phyloP scores from a whole-genome alignment of 2,797 vertebrate genomes.

The Crenuchus spilurus region DNA sequence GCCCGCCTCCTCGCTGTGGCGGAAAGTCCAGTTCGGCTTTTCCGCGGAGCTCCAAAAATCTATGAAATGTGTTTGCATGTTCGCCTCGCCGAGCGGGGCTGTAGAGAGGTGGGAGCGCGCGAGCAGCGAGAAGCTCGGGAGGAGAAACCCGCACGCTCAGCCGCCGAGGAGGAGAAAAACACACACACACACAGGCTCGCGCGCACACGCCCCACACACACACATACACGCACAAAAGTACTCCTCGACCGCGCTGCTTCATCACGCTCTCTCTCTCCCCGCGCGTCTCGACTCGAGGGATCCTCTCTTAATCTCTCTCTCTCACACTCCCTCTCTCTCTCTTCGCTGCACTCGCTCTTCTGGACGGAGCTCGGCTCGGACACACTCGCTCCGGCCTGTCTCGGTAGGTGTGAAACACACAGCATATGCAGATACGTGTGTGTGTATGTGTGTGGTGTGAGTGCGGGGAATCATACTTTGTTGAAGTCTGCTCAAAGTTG shows the following conservation, averaged over 20 bases:
- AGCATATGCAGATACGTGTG: constrained; percentile 76
- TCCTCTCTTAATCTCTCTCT: neutral
- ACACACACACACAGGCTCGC: neutral
- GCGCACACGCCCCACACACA: neutral
- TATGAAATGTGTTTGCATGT: constrained; percentile 91
- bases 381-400: constrained; percentile 71
- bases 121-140: constrained; percentile 83
- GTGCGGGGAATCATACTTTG: constrained; percentile 74
- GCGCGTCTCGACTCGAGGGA: constrained; percentile 56
- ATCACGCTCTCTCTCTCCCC: constrained; percentile 44
- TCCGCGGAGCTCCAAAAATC: constrained; percentile 88
- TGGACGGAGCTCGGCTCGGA: constrained; percentile 15
- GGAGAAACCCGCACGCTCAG: constrained; percentile 79
- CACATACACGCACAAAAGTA: constrained; percentile 24
- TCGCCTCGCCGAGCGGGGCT: constrained; percentile 88
- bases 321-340: neutral
- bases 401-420: constrained; percentile 80
- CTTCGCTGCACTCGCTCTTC: neutral
- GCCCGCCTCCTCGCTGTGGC: constrained; percentile 36
- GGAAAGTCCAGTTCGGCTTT: constrained; percentile 91
- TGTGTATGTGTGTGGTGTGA: neutral
- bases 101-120: constrained; percentile 93
- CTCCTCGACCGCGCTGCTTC: constrained; percentile 43
- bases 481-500: constrained; percentile 83
- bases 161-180: constrained; percentile 71